Percentiles rank a stretch among this genome's conserved stretches.
Conservation (phyloP, 2,113 vertebrate species). For the Geothlypis trichas region DNA sequence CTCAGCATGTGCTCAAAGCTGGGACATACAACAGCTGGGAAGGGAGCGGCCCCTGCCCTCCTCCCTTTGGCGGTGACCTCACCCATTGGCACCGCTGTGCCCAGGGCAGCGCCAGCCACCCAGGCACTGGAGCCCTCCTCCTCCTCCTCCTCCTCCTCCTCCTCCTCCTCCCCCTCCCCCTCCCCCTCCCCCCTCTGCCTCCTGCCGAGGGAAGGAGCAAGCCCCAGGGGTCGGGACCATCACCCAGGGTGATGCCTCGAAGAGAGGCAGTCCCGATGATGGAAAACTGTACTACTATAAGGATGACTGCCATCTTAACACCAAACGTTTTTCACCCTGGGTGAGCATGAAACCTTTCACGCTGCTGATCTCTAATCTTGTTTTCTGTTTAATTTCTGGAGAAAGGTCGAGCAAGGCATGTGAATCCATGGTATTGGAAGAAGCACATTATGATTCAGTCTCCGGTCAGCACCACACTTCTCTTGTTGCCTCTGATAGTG, state of each 20-base stretch:
- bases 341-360: not conserved
- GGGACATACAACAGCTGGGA: not conserved
- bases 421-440: not conserved
- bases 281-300: not conserved
- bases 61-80: slow-evolving; percentile 15
- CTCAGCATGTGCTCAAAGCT: not conserved
- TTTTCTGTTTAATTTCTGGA: not conserved
- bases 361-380: not conserved
- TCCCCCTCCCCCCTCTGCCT: not conserved
- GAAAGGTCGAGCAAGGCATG: not conserved
- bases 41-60: slow-evolving; percentile 11
- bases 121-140: not conserved
- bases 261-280: not conserved
- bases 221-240: not conserved
- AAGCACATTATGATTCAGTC: not conserved
- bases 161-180: not conserved
- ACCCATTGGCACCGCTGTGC: not conserved
- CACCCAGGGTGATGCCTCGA: not conserved
- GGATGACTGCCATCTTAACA: not conserved
- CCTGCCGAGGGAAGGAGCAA: not conserved
- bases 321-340: not conserved
- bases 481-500: not conserved
- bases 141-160: not conserved
- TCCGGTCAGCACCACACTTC: not conserved
- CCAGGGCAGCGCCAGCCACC: not conserved